Evolutionary conservation across 2,888 invertebrate species (phyloP).

Genomic region (Athetis lepigone): DNA sequence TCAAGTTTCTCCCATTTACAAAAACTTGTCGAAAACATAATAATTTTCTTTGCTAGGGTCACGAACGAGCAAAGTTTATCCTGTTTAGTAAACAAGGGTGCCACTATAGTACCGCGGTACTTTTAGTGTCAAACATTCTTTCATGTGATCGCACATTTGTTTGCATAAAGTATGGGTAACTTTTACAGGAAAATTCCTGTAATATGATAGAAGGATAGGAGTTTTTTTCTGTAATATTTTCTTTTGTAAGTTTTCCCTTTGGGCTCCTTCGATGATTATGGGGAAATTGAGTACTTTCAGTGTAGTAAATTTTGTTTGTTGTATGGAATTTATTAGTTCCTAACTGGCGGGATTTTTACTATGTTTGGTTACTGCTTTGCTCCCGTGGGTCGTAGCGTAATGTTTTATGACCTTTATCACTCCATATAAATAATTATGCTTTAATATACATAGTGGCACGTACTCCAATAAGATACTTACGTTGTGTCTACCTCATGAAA

Average conservation of each 20-base stretch:
- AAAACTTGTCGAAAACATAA: conserved; percentile 26
- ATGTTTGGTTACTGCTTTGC: too few relatives aligned
- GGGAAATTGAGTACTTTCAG: background rate
- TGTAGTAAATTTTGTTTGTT: background rate
- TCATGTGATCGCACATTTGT: conserved; percentile 30
- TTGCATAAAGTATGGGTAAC: conserved; percentile 22
- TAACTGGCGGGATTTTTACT: too few relatives aligned
- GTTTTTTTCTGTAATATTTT: conserved; percentile 9
- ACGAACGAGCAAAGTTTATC: conserved; percentile 29
- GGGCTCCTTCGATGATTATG: conserved; percentile 1
- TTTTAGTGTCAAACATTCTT: conserved; percentile 35
- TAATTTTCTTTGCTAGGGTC: conserved; percentile 21
- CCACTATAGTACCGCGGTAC: conserved; percentile 18
- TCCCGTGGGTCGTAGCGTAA: too few relatives aligned
- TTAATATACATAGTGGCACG: too few relatives aligned
- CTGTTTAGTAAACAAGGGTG: conserved; percentile 41
- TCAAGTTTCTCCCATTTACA: conserved; percentile 2
- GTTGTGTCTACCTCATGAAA: too few relatives aligned
- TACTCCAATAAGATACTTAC: too few relatives aligned
- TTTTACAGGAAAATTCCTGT: conserved; percentile 20
- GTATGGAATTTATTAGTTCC: background rate
- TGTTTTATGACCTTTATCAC: too few relatives aligned
- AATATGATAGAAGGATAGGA: conserved; percentile 3
- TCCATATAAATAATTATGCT: too few relatives aligned
- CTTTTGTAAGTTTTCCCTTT: conserved; percentile 9